These are phyloP conservation scores for Antechinus stuartii DNA, from an alignment of 2,113 vertebrate genomes.

Conservation along the genomic window DNA sequence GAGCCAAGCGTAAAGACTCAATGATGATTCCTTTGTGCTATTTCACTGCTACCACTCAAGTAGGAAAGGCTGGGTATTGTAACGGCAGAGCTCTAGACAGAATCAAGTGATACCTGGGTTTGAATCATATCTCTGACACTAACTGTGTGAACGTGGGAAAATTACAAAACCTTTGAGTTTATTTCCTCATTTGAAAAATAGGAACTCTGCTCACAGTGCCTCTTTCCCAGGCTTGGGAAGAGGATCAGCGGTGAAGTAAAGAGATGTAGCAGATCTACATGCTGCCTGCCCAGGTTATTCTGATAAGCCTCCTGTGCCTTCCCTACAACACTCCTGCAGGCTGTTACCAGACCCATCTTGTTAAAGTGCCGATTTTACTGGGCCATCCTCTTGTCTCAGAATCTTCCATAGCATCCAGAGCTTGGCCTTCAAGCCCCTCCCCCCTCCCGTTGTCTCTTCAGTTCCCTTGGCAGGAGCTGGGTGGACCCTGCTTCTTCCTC, in stretches of 20 bases:
- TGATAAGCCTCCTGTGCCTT: not conserved
- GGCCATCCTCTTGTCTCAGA: not conserved
- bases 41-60: not conserved
- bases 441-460: not conserved
- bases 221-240: not conserved
- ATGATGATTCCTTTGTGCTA: not conserved
- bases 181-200: not conserved
- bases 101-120: not conserved
- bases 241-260: not conserved
- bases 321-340: not conserved
- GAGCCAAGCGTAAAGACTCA: not conserved
- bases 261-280: not conserved
- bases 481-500: not conserved
- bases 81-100: not conserved
- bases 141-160: not conserved
- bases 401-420: not conserved
- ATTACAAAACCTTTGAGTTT: not conserved
- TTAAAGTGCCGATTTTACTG: not conserved
- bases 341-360: not conserved
- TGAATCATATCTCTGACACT: not conserved
- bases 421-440: not conserved
- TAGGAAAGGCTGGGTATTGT: not conserved
- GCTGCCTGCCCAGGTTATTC: not conserved
- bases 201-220: not conserved
- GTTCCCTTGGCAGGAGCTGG: not conserved